Percentiles rank a stretch among this genome's conserved stretches.
Evolutionary conservation across 2,113 vertebrate species (phyloP).

Genomic region (Phalacrocorax aristotelis): DNA sequence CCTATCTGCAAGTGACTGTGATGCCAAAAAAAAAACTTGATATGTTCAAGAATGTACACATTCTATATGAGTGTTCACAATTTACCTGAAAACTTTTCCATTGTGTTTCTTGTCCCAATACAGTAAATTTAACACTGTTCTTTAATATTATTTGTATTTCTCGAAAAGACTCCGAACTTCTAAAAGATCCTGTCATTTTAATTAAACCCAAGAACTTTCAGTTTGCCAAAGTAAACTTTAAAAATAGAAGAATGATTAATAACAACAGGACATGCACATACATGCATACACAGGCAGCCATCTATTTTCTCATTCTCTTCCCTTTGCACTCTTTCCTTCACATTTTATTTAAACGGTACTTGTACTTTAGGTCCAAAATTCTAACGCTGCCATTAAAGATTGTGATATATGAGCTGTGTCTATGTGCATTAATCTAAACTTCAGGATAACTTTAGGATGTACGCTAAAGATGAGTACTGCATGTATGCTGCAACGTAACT

Average conservation of each 20-base stretch:
- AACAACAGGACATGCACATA: neutral
- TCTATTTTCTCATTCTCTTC: neutral
- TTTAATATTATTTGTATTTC: neutral
- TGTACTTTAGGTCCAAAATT: neutral
- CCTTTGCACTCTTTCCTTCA: neutral
- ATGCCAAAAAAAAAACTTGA: neutral
- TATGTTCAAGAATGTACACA: fast-evolving
- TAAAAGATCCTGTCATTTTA: neutral
- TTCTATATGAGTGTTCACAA: neutral
- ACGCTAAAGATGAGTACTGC: neutral
- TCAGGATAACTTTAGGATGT: neutral
- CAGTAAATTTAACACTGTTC: neutral
- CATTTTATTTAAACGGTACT: neutral
- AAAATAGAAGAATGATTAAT: neutral
- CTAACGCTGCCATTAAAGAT: neutral
- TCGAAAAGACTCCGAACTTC: neutral
- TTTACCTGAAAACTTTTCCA: neutral
- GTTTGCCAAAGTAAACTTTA: neutral
- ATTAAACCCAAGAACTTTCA: neutral
- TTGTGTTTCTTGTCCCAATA: neutral
- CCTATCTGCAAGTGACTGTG: neutral
- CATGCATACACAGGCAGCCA: neutral
- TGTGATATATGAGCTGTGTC: neutral
- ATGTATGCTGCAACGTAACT: neutral
- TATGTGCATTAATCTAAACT: neutral